Conservation (phyloP, 2,888 invertebrate genomes). For the Archaeoteleia sp. region DNA sequence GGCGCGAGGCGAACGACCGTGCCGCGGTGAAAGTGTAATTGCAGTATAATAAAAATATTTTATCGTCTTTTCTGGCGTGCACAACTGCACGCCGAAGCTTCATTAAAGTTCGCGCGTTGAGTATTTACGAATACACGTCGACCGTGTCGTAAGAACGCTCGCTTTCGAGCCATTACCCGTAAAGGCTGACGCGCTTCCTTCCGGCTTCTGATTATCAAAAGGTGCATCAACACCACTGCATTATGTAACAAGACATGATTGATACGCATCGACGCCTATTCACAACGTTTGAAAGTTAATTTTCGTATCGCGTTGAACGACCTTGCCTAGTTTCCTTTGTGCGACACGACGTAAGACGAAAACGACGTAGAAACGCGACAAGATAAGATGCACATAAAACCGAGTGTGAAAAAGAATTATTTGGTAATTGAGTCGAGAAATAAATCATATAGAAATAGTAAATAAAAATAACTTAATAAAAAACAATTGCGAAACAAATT, state of each 20-base stretch:
- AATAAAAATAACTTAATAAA: too few species aligned
- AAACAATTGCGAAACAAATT: too few species aligned
- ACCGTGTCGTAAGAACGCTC: slow-evolving; percentile 65
- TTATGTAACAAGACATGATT: slow-evolving; percentile 56
- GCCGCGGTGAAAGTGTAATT: too few species aligned
- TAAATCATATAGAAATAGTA: too few species aligned
- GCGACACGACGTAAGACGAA: neutral
- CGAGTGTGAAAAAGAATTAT: too few species aligned
- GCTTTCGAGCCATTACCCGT: slow-evolving; percentile 67
- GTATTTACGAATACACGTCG: slow-evolving; percentile 60
- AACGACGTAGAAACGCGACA: too few species aligned
- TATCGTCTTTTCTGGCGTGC: slow-evolving; percentile 58
- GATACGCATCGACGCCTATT: slow-evolving; percentile 42
- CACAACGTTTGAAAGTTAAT: neutral
- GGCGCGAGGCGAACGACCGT: too few species aligned
- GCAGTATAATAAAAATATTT: slow-evolving; percentile 67
- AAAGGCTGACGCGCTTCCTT: slow-evolving; percentile 60
- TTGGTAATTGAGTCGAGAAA: too few species aligned
- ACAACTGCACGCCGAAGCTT: slow-evolving; percentile 45
- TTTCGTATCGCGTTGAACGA: slow-evolving; percentile 18
- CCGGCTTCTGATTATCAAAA: slow-evolving; percentile 56
- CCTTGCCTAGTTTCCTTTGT: slow-evolving; percentile 22
- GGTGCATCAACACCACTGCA: slow-evolving; percentile 27
- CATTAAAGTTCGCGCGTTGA: slow-evolving; percentile 40
- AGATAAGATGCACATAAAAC: too few species aligned